phyloP scores from a whole-genome alignment of 2,888 invertebrate species.

The Agriopis marginaria region DNA sequence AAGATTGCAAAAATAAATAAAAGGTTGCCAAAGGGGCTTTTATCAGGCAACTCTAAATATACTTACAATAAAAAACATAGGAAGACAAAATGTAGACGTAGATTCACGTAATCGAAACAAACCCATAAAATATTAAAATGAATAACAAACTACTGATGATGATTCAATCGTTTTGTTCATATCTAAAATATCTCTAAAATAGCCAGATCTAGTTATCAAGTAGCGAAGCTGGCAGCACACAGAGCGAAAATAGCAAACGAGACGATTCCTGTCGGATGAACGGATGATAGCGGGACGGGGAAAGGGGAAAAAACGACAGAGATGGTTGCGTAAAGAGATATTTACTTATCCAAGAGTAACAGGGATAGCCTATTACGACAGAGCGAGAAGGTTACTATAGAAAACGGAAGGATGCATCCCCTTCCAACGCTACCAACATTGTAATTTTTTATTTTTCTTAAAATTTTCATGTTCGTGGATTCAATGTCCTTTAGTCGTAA shows the following conservation, averaged over 20 bases:
- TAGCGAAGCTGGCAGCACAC: not conserved
- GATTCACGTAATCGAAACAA: no score
- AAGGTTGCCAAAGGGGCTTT: no score
- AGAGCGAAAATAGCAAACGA: slow-evolving; percentile 39
- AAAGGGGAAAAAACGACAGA: slow-evolving; percentile 55
- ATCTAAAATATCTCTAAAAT: no score
- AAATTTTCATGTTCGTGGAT: no score
- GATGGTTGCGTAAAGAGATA: slow-evolving; percentile 61
- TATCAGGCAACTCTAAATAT: no score
- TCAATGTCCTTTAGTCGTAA: no score
- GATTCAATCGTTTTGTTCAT: not conserved
- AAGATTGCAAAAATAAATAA: no score
- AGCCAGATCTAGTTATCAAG: not conserved
- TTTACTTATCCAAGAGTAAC: slow-evolving; percentile 56
- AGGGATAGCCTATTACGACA: slow-evolving; percentile 54
- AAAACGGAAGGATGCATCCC: slow-evolving; percentile 70
- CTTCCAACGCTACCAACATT: slow-evolving; percentile 66
- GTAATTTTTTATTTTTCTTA: no score
- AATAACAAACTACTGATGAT: no score
- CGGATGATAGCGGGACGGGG: slow-evolving; percentile 35
- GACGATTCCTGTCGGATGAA: slow-evolving; percentile 28
- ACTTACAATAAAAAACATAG: no score
- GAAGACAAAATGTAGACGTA: no score
- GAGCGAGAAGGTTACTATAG: slow-evolving; percentile 14
- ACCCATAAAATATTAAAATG: no score